Evolutionary conservation across 2,797 vertebrate genomes (phyloP).

Genomic region (Choloepus didactylus): DNA sequence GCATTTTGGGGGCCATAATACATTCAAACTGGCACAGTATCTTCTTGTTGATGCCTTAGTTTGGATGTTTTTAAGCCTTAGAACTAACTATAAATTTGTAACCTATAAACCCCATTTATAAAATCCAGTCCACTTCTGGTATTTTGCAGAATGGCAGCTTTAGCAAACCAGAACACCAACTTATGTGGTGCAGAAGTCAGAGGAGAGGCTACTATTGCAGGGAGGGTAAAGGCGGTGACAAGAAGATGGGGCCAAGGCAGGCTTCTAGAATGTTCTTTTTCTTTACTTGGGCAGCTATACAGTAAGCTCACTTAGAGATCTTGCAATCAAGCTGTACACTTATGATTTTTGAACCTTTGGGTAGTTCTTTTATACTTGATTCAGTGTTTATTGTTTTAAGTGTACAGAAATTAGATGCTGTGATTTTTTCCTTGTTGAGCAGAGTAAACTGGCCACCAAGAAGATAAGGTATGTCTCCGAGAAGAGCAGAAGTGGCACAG

Average conservation of each 20-base stretch:
- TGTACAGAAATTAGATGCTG: background rate
- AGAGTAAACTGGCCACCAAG: background rate
- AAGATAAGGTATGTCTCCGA: background rate
- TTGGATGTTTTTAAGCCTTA: no score
- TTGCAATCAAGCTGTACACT: background rate
- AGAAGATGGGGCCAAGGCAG: background rate
- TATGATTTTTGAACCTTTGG: conserved; percentile 1
- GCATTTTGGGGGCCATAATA: no score
- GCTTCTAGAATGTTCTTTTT: background rate
- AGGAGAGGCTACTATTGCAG: background rate
- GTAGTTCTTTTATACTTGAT: background rate
- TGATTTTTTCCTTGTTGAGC: background rate
- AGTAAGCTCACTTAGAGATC: background rate
- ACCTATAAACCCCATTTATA: no score
- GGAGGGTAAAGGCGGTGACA: background rate
- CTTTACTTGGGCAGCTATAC: background rate
- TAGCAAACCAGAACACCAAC: background rate
- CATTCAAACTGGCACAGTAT: no score
- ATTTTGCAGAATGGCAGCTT: no score
- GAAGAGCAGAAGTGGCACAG: background rate
- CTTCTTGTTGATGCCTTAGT: no score
- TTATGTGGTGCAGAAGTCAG: background rate
- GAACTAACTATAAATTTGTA: no score
- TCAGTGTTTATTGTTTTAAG: background rate
- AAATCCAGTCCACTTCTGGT: no score